phyloP scores from a whole-genome alignment of 1,140 invertebrate genomes.

The Plutomurus gul region DNA sequence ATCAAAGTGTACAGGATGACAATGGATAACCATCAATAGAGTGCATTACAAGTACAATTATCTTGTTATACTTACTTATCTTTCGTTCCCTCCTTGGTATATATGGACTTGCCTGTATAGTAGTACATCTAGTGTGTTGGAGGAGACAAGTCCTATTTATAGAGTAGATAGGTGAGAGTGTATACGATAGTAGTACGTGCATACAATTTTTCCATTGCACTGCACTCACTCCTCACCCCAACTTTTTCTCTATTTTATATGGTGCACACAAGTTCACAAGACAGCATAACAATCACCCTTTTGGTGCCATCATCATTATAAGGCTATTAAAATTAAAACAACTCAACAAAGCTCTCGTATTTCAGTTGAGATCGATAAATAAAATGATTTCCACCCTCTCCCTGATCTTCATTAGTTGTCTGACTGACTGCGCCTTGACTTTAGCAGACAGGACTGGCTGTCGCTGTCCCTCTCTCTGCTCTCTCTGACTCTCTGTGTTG shows the following conservation, averaged over 20 bases:
- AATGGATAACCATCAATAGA: too few relatives aligned
- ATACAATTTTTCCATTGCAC: not conserved
- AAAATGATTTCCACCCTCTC: constrained; percentile 31
- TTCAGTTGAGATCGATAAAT: constrained; percentile 36
- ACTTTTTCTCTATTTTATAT: too few relatives aligned
- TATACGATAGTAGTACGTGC: not conserved
- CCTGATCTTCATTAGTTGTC: not conserved
- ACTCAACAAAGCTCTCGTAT: constrained; percentile 29
- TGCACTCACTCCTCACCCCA: too few relatives aligned
- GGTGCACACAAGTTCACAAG: not conserved
- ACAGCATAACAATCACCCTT: not conserved
- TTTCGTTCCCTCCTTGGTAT: too few relatives aligned
- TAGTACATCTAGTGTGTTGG: too few relatives aligned
- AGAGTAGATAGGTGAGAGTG: too few relatives aligned
- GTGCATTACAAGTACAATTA: too few relatives aligned
- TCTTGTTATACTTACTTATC: too few relatives aligned
- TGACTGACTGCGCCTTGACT: not conserved
- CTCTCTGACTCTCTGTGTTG: not conserved
- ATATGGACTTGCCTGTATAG: too few relatives aligned
- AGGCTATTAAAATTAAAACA: constrained; percentile 37
- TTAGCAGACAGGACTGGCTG: not conserved
- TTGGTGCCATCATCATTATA: constrained; percentile 29
- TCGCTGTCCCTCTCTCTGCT: not conserved
- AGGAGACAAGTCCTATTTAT: too few relatives aligned
- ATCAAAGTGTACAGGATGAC: too few relatives aligned